Evolutionary conservation across 1,140 invertebrate genomes (phyloP), one percentile per base, ranked within the genome.

Genomic region (Adelges cooleyi): DNA sequence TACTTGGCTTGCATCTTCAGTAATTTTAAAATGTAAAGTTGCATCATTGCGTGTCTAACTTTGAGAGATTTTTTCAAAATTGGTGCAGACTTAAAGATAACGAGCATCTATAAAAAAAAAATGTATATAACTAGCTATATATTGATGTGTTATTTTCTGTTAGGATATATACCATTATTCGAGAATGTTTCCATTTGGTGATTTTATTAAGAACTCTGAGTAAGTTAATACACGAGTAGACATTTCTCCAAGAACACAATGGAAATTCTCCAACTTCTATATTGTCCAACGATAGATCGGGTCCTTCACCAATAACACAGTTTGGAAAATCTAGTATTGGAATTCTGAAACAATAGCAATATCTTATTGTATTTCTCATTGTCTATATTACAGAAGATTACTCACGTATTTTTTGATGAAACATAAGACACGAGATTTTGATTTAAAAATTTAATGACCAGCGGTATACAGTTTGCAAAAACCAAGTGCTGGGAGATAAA

Each of bases 1-100:
- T 98, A 99, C 75, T 97, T 98, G 0, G 95, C 98, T 80, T 99
- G 97, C 93, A 99, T 98, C 80, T 99, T 99, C 0, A 99, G 76
- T 33, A 99, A 77, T 76, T 99, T 99, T 44, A 99, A 80, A 6
- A 97, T 92, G 76, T 99, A 99, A 56, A 99, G 79, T 77, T 99
- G 97, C 83, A 98, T 92, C 84, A 99, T 90, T 2, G 94, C 91
- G 77, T 99, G 92, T 59, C 90, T 82, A 1, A 95, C 89, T 81
- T 96, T 96, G 10, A 99, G 78, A 8, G 94, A 94, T 69, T 95
- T 82, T 77, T 98, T 99, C 40, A 99, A 78, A 70, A 99, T 98
- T 0, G 96, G 95, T 8, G 96, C 95, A 51, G 95, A 98, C 79
- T 99, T 99, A 75, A 99, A 99, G 2, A 99, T 94, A 49, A 99